Evolutionary conservation across 2,797 vertebrate genomes (phyloP).

Genomic region (Tympanoctomys barrerae): DNA sequence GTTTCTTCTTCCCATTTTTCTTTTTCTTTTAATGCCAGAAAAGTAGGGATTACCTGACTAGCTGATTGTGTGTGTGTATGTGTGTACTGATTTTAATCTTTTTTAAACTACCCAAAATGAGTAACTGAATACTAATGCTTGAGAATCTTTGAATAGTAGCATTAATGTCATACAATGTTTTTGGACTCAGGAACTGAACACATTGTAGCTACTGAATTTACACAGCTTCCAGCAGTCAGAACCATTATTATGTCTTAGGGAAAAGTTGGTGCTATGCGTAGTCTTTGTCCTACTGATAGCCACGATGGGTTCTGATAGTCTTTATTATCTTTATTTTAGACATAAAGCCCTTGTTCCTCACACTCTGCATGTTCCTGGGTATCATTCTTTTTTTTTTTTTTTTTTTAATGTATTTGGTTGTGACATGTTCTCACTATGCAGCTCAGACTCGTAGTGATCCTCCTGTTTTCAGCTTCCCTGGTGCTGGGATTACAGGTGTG

Average conservation of each 20-base stretch:
- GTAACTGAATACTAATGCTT: background rate
- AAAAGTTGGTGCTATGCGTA: background rate
- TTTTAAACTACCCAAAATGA: background rate
- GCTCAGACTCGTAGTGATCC: no score
- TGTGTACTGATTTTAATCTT: background rate
- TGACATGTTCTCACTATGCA: no score
- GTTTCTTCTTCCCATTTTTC: background rate
- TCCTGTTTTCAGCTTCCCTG: no score
- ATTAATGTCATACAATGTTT: background rate
- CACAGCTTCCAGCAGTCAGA: background rate
- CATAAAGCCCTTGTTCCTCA: background rate
- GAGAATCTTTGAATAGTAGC: background rate
- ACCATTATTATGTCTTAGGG: background rate
- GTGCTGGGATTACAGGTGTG: no score
- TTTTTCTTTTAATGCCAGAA: background rate
- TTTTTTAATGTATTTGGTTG: no score
- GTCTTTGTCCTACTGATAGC: background rate
- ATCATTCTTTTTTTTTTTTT: background rate
- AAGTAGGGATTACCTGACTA: background rate
- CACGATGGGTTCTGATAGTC: background rate
- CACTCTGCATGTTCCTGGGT: background rate
- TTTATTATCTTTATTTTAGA: background rate
- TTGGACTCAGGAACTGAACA: constrained; percentile 9
- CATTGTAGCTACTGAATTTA: background rate
- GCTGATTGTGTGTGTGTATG: background rate